Conservation (phyloP, 2,797 vertebrate genomes). For the Eurystomus glaucurus region DNA sequence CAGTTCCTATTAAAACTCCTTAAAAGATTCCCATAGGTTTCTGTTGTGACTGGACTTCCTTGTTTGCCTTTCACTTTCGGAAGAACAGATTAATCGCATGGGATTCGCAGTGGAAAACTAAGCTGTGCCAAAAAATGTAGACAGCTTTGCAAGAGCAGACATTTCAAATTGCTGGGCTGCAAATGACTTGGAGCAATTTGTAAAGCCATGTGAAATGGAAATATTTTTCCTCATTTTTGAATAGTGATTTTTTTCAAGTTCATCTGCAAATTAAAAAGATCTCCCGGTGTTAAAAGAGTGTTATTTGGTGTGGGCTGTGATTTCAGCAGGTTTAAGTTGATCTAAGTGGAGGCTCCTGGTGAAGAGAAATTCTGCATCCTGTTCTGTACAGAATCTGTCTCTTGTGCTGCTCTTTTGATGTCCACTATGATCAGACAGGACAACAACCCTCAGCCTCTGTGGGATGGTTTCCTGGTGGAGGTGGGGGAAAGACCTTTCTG, state of each 20-base stretch:
- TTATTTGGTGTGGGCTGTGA: background rate
- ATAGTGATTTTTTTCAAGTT: background rate
- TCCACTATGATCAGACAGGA: background rate
- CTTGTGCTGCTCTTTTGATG: background rate
- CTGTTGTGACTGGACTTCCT: background rate
- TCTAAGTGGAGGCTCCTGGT: background rate
- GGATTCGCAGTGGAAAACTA: constrained; percentile 19
- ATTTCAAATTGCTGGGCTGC: constrained; percentile 30
- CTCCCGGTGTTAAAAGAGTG: background rate
- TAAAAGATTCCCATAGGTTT: constrained; percentile 4
- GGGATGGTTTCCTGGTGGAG: accelerated
- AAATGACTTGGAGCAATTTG: constrained; percentile 10
- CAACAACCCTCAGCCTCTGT: accelerated
- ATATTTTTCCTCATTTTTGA: background rate
- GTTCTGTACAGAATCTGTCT: background rate
- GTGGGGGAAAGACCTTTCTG: background rate
- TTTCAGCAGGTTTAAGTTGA: background rate
- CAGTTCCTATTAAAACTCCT: background rate
- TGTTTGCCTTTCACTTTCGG: background rate
- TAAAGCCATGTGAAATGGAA: constrained; percentile 25
- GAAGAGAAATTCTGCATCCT: background rate
- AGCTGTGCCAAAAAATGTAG: constrained; percentile 51
- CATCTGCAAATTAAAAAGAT: background rate
- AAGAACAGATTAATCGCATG: constrained; percentile 12
- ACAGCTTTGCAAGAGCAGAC: constrained; percentile 43